phyloP scores from a whole-genome alignment of 2,797 vertebrate genomes.

The Tadarida brasiliensis region DNA sequence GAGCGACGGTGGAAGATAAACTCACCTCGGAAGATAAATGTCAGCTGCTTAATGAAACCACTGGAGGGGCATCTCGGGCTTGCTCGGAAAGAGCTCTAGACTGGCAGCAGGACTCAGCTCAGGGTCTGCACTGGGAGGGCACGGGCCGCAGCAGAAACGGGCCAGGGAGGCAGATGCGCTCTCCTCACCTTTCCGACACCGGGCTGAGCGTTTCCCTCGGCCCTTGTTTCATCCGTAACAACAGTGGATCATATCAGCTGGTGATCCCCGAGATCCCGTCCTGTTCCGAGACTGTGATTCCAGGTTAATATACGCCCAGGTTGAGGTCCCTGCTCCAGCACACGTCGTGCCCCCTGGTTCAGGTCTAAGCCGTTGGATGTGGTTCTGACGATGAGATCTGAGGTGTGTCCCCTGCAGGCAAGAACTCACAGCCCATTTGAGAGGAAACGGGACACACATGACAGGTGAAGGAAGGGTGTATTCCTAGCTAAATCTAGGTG shows the following conservation, averaged over 20 bases:
- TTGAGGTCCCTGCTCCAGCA: not conserved
- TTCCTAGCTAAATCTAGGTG: not conserved
- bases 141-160: too few relatives aligned
- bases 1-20: constrained; percentile 79
- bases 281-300: not conserved
- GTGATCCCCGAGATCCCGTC: not conserved
- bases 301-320: not conserved
- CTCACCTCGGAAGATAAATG: constrained; percentile 84
- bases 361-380: not conserved
- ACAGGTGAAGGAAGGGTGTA: not conserved
- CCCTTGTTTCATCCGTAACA: not conserved
- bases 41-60: constrained; percentile 83
- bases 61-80: constrained; percentile 57
- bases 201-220: not conserved
- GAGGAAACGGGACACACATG: not conserved
- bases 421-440: not conserved
- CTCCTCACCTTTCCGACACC: not conserved
- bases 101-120: constrained; percentile 51
- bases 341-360: not conserved
- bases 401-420: not conserved
- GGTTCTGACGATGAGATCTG: not conserved
- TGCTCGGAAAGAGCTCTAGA: constrained; percentile 70
- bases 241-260: not conserved
- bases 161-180: not conserved
- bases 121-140: not conserved